These are phyloP conservation scores for Manacus vitellinus DNA, from an alignment of 2,113 vertebrate species.

Conservation along the genomic window DNA sequence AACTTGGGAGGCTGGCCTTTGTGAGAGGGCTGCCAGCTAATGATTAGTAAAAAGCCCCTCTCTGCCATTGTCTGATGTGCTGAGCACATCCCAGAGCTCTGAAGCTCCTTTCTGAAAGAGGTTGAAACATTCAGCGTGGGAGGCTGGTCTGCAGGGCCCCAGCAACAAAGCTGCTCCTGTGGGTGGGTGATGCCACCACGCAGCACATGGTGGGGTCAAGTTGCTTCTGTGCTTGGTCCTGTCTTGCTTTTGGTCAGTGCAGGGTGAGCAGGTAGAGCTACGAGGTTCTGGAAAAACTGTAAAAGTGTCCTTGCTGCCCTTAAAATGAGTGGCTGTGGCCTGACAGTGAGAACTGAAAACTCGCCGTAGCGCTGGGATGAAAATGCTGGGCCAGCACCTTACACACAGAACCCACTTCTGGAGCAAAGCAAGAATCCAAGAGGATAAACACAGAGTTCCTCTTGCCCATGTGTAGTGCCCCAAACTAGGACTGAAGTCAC, in stretches of 20 bases:
- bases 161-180: background rate
- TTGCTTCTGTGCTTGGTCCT: background rate
- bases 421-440: background rate
- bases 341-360: background rate
- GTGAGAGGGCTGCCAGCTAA: slow-evolving; percentile 49
- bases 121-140: background rate
- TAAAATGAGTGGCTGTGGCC: background rate
- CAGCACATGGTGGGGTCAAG: background rate
- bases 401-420: background rate
- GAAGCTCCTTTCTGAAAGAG: slow-evolving; percentile 17
- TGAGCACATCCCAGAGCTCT: slow-evolving; percentile 26
- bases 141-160: background rate
- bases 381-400: background rate
- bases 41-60: slow-evolving; percentile 58
- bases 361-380: background rate
- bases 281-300: background rate
- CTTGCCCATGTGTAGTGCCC: background rate
- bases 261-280: background rate
- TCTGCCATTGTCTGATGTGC: slow-evolving; percentile 43
- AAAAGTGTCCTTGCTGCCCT: background rate
- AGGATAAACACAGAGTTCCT: background rate
- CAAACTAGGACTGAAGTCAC: background rate
- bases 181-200: background rate
- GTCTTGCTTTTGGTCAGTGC: background rate
- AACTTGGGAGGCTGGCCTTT: slow-evolving; percentile 48